Evolutionary conservation across 2,113 vertebrate genomes (phyloP).

Genomic region (Boleophthalmus pectinirostris): DNA sequence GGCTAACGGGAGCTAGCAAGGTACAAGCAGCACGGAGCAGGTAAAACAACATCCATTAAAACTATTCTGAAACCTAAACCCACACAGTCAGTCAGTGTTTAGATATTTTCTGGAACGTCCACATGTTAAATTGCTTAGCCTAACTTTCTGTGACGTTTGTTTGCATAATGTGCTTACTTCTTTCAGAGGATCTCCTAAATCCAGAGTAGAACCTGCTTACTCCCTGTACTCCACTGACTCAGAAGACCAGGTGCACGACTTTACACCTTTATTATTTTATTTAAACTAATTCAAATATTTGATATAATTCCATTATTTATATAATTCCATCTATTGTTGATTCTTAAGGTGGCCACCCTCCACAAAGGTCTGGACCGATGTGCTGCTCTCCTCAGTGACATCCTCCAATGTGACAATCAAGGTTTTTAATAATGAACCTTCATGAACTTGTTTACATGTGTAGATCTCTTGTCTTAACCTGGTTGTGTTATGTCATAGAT

Average conservation of each 20-base stretch:
- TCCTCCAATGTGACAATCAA: constrained; percentile 81
- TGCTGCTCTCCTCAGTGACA: constrained; percentile 83
- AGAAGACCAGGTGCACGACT: constrained; percentile 82
- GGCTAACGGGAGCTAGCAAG: constrained; percentile 44
- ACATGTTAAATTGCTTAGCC: not conserved
- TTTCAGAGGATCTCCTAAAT: constrained; percentile 35
- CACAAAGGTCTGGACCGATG: constrained; percentile 85
- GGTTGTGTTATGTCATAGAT: constrained; percentile 47
- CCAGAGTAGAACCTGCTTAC: constrained; percentile 68
- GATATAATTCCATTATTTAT: not conserved
- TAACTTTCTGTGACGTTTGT: not conserved
- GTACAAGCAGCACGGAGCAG: constrained; percentile 28
- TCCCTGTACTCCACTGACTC: constrained; percentile 83
- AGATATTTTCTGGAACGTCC: not conserved
- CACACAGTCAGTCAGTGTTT: not conserved
- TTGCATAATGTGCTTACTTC: constrained; percentile 37
- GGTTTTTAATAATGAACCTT: constrained; percentile 59
- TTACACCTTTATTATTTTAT: not conserved
- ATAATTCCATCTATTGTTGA: no score
- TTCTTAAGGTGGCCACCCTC: constrained; percentile 74
- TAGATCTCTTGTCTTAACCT: not conserved
- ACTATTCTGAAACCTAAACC: not conserved
- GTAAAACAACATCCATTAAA: constrained; percentile 28
- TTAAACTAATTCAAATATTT: not conserved
- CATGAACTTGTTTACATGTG: not conserved